Percentiles rank a stretch among this genome's conserved stretches.
Conservation (phyloP, 1,140 invertebrate genomes). For the Spodoptera frugiperda region DNA sequence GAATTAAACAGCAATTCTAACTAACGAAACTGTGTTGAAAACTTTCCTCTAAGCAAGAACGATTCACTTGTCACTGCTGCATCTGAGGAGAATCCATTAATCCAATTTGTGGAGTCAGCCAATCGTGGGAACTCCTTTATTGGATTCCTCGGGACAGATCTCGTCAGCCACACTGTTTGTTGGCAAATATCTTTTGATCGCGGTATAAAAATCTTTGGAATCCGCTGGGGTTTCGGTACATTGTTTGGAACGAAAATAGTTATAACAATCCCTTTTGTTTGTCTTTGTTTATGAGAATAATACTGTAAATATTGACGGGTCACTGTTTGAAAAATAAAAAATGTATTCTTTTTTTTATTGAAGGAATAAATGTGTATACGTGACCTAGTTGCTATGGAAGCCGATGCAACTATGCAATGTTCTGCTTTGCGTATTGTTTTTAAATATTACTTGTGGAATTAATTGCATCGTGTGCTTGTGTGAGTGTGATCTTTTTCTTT, state of each 20-base stretch:
- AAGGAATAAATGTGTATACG: too few species aligned
- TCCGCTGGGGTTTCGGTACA: neutral
- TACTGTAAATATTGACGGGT: too few species aligned
- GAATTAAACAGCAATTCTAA: conserved; percentile 44
- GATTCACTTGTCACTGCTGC: conserved; percentile 34
- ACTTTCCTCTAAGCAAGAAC: conserved; percentile 36
- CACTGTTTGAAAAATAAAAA: too few species aligned
- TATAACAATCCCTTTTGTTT: neutral
- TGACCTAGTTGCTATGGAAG: too few species aligned
- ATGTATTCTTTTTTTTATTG: neutral
- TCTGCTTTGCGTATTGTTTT: too few species aligned
- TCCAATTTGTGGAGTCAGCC: conserved; percentile 52
- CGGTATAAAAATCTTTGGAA: conserved; percentile 29
- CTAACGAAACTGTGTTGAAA: conserved; percentile 40
- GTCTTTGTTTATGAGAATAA: neutral
- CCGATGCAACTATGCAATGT: too few species aligned
- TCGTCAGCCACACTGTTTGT: conserved; percentile 43
- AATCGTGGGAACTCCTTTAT: conserved; percentile 47
- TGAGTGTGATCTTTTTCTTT: too few species aligned
- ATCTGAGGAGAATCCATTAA: conserved; percentile 50
- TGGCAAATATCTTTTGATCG: conserved; percentile 43
- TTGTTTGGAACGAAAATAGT: neutral
- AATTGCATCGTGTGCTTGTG: too few species aligned
- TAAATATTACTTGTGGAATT: too few species aligned
- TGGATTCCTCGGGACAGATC: conserved; percentile 43